Base-by-base conservation (phyloP, 2,113 vertebrate genomes). In the Megaleporinus macrocephalus region DNA sequence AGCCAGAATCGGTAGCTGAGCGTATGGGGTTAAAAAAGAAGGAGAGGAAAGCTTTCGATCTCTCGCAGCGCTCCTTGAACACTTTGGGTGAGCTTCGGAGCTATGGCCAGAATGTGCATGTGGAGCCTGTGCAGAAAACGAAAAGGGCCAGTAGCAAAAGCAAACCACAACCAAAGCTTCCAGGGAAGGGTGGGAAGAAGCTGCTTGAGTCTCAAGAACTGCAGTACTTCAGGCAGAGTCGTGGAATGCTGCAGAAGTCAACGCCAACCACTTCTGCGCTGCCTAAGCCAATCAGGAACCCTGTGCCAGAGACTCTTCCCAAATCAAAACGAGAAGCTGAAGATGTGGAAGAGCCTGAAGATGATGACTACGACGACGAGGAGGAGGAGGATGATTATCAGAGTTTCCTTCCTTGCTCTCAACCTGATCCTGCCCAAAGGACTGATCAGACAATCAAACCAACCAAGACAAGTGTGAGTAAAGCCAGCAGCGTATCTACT, bases 11-110 rank as follows among this genome's bases (percentile, higher is more conserved):
- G 0, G 83, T 82, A 0, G 93, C 63, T 1, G 95, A 96, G 81
- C 94, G 89, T 26, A 92, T 96, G 13, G 93, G 95, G 0, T 85
- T 96, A 36, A 96, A 95, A 70, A 96, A 96, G 84, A 92, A 70
- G 0, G 90, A 89, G 4, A 94, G 95, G 27, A 92, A 44, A 80
- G 95, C 95, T 0, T 91, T 90, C 0, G 94, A 95, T 0, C 74
- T 96, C 62, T 96, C 96, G 0, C 95, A 96, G 70, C 85, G 89
- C 10, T 93, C 95, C 0, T 80, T 91, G 12, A 93, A 94, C 0
- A 84, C 15, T 0, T 0, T 95, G 1, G 89, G 14, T 3, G 44
- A 79, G 0, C 79, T 96, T 69, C 93, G 95, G 10, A 87, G 89
- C 68, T 47, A 96, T 0, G 96, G 96, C 4, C 92, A 94, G 86